Evolutionary conservation across 2,797 vertebrate species (phyloP), one percentile per base, ranked within the genome.

Genomic region (Melanotaenia boesemani): DNA sequence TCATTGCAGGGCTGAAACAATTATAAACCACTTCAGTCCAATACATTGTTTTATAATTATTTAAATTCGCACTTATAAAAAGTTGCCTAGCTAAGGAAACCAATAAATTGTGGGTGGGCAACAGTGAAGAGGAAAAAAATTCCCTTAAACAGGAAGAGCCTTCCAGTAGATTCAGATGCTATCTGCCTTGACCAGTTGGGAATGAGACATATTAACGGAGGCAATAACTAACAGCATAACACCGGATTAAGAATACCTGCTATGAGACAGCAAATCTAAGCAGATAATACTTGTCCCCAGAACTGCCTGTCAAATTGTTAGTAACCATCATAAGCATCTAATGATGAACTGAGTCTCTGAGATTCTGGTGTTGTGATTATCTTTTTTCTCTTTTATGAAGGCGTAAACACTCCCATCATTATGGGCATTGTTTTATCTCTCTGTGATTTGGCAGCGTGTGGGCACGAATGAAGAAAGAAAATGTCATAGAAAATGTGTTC

Each of bases 401-500:
- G 73, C 74, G 62, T 81, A 74, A 86, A 89, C 81, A 76, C 74
- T 79, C 77, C 71, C 66, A 15, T 80, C 65, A 86, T 84, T 74
- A 79, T 70, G 46, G 56, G 63, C 72, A 63, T 82, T 89, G 88
- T 92, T 85, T 89, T 74, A 84, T 89, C 74, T 57, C 36, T 65
- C 77, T 84, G 84, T 55, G 44, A 67, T 80, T 82, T 86, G 86
- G 61, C 77, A 73, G 69, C 57, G 63, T 72, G 75, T 85, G 85
- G 87, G 87, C 79, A 70, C 78, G 48, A 58, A 55, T 63, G 74
- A 75, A 80, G 76, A 52, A 81, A 78, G 73, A 76, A 81, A 76
- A 79, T 81, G 66, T 84, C 78, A 74, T 64, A 77, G 58, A 70
- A 80, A 67, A 72, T 63, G 46, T 46, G 54, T 77, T 83, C 68